These are phyloP conservation scores for Onychostruthus taczanowskii DNA, from an alignment of 2,113 vertebrate genomes.

Conservation along the genomic window DNA sequence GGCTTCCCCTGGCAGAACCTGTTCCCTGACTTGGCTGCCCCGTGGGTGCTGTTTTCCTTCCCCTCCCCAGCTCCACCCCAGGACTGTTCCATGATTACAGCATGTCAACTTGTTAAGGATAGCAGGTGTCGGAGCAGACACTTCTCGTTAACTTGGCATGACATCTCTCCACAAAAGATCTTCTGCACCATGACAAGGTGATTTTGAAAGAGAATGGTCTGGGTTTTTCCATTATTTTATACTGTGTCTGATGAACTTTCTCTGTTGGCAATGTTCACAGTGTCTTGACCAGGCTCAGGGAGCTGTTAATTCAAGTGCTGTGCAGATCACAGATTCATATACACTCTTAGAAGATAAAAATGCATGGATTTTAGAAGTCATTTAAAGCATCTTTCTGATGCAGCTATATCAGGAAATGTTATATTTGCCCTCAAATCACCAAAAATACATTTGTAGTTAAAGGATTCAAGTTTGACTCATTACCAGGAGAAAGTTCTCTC, in stretches of 20 bases:
- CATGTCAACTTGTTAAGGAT: neutral
- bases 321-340: neutral
- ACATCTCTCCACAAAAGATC: neutral
- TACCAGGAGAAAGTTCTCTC: neutral
- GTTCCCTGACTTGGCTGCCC: accelerated
- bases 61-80: neutral
- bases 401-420: neutral
- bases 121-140: neutral
- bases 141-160: neutral
- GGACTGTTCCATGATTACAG: neutral
- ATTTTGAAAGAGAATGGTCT: neutral
- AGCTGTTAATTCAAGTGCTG: neutral
- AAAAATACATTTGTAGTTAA: neutral
- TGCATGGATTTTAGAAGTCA: neutral
- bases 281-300: neutral
- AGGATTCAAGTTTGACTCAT: neutral
- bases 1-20: accelerated
- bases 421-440: neutral
- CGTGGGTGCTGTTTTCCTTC: accelerated
- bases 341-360: neutral
- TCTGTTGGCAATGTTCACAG: neutral
- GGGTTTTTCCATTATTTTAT: neutral
- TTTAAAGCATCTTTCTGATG: neutral
- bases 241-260: neutral
- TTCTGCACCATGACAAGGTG: neutral